These are phyloP conservation scores for Diorhabda carinulata DNA, from an alignment of 1,140 invertebrate genomes.

Conservation along the genomic window DNA sequence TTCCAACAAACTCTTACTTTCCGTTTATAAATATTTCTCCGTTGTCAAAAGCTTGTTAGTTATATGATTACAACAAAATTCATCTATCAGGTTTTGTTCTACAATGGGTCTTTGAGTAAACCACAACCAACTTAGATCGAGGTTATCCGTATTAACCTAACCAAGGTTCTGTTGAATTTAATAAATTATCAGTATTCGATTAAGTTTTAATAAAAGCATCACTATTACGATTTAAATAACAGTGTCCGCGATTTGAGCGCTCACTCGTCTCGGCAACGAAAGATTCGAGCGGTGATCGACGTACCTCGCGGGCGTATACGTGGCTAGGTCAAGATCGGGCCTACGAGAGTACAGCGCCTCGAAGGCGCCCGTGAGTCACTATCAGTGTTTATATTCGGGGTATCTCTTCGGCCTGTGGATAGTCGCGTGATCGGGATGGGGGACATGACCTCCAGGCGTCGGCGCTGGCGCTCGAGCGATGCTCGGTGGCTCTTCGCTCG, in stretches of 20 bases:
- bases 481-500: slow-evolving; percentile 48
- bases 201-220: no score
- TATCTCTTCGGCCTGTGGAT: slow-evolving; percentile 52
- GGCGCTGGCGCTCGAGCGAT: slow-evolving; percentile 42
- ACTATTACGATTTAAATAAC: background rate
- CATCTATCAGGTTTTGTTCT: no score
- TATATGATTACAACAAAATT: no score
- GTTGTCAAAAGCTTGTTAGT: no score
- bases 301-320: slow-evolving; percentile 25
- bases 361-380: slow-evolving; percentile 41
- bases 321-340: slow-evolving; percentile 8
- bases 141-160: background rate
- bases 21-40: no score
- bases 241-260: slow-evolving; percentile 4
- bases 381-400: slow-evolving; percentile 62
- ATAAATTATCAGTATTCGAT: no score
- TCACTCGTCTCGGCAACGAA: slow-evolving; percentile 21
- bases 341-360: slow-evolving; percentile 8
- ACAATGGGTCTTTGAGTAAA: no score
- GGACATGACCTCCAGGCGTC: slow-evolving; percentile 35
- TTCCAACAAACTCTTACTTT: no score
- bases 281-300: slow-evolving; percentile 18
- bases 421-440: slow-evolving; percentile 46
- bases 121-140: no score
- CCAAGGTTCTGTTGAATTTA: background rate